These are phyloP conservation scores for Trachelus troglodyta DNA, from an alignment of 2,888 invertebrate genomes.

Conservation along the genomic window DNA sequence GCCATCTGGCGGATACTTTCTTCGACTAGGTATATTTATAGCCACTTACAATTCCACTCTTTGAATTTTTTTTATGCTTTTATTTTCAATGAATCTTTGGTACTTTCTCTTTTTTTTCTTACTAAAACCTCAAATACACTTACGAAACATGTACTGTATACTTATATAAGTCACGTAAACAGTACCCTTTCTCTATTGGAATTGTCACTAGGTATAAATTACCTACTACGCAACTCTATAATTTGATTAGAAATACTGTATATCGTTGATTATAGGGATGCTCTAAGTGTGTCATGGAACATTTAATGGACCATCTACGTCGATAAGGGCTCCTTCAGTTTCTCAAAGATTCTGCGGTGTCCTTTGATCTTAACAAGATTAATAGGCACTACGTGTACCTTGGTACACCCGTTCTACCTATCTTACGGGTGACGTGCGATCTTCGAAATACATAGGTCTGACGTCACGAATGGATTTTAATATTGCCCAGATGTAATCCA, in stretches of 20 bases:
- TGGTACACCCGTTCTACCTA: neutral
- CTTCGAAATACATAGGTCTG: neutral
- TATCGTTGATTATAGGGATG: neutral
- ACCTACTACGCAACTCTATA: neutral
- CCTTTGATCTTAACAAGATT: neutral
- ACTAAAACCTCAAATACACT: no score
- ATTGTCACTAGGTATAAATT: neutral
- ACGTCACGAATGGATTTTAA: neutral
- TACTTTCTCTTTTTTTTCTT: no score
- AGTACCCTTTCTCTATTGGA: neutral
- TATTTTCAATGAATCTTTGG: no score
- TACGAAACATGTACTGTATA: no score
- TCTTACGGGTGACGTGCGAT: neutral
- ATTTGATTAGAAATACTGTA: neutral
- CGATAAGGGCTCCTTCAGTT: neutral
- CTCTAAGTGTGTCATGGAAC: neutral
- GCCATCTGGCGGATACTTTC: neutral
- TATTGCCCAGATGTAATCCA: neutral
- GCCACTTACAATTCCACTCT: no score
- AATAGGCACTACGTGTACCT: neutral
- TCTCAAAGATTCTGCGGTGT: neutral
- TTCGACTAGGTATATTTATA: neutral
- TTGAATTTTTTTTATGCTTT: no score
- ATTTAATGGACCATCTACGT: neutral
- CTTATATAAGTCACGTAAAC: no score